A percentile compares a stretch with the other conserved stretches of the same genome.
phyloP scores from a whole-genome alignment of 1,140 invertebrate genomes.

The Tetramorium simillimum region DNA sequence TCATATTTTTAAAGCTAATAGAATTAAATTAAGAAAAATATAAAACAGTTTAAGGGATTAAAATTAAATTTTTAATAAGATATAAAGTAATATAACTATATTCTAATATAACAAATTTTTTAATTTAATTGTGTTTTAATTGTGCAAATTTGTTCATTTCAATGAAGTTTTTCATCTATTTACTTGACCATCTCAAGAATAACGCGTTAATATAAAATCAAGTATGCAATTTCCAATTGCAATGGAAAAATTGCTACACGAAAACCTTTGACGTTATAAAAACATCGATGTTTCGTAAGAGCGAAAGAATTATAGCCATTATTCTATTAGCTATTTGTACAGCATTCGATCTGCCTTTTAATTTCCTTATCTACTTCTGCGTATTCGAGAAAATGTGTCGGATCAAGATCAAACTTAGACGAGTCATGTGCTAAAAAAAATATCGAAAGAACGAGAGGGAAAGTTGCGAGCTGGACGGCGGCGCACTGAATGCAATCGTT shows the following conservation, averaged over 20 bases:
- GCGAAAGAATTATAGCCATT: slow-evolving; percentile 14
- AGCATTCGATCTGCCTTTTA: slow-evolving; percentile 28
- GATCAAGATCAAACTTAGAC: slow-evolving; percentile 6
- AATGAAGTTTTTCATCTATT: not conserved
- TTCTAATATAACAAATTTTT: not conserved
- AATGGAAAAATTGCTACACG: too few relatives aligned
- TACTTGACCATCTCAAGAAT: too few relatives aligned
- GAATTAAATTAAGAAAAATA: not conserved
- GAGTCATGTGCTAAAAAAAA: slow-evolving; percentile 61
- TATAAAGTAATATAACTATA: not conserved
- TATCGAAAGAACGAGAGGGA: not conserved
- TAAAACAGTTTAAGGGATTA: slow-evolving; percentile 1
- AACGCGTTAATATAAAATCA: too few relatives aligned
- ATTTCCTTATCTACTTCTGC: not conserved
- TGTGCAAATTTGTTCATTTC: not conserved
- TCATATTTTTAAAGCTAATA: not conserved
- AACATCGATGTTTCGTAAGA: slow-evolving; percentile 17
- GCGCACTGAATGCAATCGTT: slow-evolving; percentile 65
- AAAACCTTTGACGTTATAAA: not conserved
- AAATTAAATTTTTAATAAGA: not conserved
- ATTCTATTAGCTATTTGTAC: slow-evolving; percentile 8
- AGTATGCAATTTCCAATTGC: too few relatives aligned
- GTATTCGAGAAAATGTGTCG: not conserved
- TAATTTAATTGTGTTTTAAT: not conserved
- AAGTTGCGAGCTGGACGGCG: not conserved